Evolutionary conservation across 1,140 invertebrate species (phyloP), one percentile per base, ranked within the genome.

Genomic region (Drosophila equinoxialis): DNA sequence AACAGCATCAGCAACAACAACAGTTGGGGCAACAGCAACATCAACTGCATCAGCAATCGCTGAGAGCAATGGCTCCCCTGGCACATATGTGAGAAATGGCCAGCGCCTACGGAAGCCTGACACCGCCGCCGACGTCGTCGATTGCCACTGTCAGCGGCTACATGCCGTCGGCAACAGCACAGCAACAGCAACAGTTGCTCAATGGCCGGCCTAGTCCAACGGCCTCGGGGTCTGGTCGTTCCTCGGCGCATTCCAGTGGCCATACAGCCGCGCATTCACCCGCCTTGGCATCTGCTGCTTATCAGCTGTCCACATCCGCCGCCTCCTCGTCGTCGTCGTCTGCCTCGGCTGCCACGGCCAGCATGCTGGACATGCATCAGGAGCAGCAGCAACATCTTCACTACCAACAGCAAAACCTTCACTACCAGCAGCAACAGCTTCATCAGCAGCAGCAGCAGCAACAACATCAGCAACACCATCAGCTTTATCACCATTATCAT

Each of bases 61-160:
- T 94, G 91, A 93, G 92, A 77, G 93, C 93, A 63, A 93, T 95
- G 70, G 95, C 96, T 72, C 95, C 95, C 3, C 92, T 96, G 65
- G 94, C 95, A 75, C 96, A 96, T 79, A 96, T 97, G 96, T 97
- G 95, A 96, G 94, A 93, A 92, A 92, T 92, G 89, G 91, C 91
- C 81, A 85, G 68, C 71, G 86, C 81, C 78, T 83, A 90, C 79
- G 86, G 86, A 86, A 72, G 79, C 81, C 74, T 73, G 58, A 69
- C 68, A 11, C 70, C 80, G 81, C 72, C 79, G 70, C 70, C 86
- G 68, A 67, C 35, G 35, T 37, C 76, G 58, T 30, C 63, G 39
- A 58, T 60, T 58, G 67, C 66, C 51, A 61, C 66, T 72, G 67
- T 48, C 26, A 26, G 65, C 68, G 33, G 71, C 17, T 82, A 79